Base-by-base conservation (phyloP, 2,797 vertebrate genomes). In the Eremophila alpestris region DNA sequence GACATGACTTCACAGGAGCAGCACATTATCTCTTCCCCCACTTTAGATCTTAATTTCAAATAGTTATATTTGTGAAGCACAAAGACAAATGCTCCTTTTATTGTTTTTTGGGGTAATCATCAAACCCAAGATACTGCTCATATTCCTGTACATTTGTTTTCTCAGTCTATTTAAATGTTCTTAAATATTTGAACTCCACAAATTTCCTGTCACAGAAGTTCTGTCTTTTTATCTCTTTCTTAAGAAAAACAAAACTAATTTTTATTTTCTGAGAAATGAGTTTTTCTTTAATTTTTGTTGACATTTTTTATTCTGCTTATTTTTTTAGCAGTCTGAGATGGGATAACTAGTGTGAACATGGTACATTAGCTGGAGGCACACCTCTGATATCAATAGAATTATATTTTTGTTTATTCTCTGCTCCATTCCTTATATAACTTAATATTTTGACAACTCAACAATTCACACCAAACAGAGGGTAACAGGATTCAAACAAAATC, bases 401-500 rank as follows among this genome's bases (percentile, higher is more conserved):
- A 80, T 64, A 13, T 56, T 93, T 94, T 80, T 95, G 26, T 91
- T 93, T 94, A 74, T 73, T 87, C 63, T 93, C 41, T 81, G 24
- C 20, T 91, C 54, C 11, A 9, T 71, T 91, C 32, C 54, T 81
- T 90, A 81, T 54, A 94, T 90, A 95, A 95, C 69, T 70, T 89
- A 64, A 74, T 62, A 38, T 70, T 93, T 81, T 96, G 92, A 93
- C 88, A 94, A 69, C 78, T 79, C 73, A 60, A 38, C 38, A 93
- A 83, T 94, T 96, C 85, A 90, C 95, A 95, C 77, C 79, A 88
- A 95, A 60, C 69, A 81, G 65, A 94, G 38, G 56, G 83, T 81
- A 96, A 90, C 65, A 81, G 46, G 54, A 94, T 83, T 96, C 93
- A 95, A 95, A 93, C 88, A 94, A 93, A 96, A 94, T 94, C 93